Conservation (phyloP, 2,888 invertebrate species). For the Hirtodrosophila duncani region DNA sequence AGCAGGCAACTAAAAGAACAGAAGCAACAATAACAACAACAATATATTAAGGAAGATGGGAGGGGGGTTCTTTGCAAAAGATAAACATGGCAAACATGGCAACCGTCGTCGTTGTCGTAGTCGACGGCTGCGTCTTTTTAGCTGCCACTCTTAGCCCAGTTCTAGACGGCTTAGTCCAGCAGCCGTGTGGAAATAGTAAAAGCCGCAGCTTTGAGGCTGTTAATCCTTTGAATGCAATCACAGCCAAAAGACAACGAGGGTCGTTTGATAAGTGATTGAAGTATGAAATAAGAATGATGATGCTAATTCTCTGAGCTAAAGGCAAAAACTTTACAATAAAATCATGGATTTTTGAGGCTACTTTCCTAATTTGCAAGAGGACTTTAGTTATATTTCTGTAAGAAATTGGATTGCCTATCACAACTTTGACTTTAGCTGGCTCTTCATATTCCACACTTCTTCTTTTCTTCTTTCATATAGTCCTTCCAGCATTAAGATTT, state of each 20-base stretch:
- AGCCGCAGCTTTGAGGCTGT: constrained; percentile 64
- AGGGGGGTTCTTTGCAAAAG: constrained; percentile 2
- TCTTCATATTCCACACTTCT: too few relatives aligned
- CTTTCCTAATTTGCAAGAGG: too few relatives aligned
- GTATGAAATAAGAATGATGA: constrained; percentile 1
- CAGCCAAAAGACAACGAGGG: constrained; percentile 33
- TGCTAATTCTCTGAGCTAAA: too few relatives aligned
- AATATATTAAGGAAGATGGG: constrained; percentile 6
- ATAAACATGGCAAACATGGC: constrained; percentile 38
- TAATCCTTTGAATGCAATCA: constrained; percentile 66
- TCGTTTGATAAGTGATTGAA: constrained; percentile 11
- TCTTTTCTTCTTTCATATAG: too few relatives aligned
- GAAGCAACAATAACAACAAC: constrained; percentile 13
- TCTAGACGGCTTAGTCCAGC: constrained; percentile 35
- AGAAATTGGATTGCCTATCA: too few relatives aligned
- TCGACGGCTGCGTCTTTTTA: constrained; percentile 9
- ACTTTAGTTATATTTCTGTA: too few relatives aligned
- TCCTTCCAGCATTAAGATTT: too few relatives aligned
- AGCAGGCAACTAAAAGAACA: not conserved
- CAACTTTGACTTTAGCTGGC: too few relatives aligned
- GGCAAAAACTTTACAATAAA: too few relatives aligned
- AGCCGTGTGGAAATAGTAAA: constrained; percentile 58
- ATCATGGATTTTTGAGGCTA: too few relatives aligned
- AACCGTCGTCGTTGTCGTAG: constrained; percentile 5
- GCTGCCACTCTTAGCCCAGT: not conserved